Conservation (phyloP, 2,113 vertebrate species). For the Chrysemys picta region DNA sequence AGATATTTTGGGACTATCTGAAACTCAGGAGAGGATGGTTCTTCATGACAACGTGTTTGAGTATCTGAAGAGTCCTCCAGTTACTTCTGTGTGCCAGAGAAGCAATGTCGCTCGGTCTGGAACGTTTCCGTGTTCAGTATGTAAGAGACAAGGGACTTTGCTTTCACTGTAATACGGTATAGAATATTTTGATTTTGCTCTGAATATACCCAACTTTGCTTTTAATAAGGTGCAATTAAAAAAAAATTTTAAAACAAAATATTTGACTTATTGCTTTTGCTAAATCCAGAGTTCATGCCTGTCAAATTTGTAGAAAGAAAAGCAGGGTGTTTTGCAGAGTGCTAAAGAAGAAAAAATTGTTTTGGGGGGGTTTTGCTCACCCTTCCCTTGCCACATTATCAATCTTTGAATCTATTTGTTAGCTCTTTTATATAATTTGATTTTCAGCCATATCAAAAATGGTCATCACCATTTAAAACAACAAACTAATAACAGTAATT, state of each 20-base stretch:
- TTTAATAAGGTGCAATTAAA: background rate
- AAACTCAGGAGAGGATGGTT: background rate
- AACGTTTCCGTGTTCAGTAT: accelerated
- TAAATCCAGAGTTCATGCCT: background rate
- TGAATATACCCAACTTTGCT: accelerated
- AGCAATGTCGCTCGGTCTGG: background rate
- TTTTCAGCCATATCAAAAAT: background rate
- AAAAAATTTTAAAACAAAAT: background rate
- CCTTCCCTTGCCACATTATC: background rate
- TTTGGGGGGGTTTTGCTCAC: background rate
- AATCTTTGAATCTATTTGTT: background rate
- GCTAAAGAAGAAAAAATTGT: background rate
- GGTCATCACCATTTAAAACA: background rate
- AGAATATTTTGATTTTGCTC: background rate
- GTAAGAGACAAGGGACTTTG: background rate
- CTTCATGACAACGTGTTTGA: background rate
- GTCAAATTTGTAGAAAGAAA: background rate
- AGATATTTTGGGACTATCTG: background rate
- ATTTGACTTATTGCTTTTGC: background rate
- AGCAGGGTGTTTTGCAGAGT: background rate
- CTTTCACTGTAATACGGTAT: background rate
- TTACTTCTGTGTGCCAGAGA: background rate
- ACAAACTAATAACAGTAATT: background rate
- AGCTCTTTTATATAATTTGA: background rate
- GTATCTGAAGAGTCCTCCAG: background rate